Evolutionary conservation across 2,888 invertebrate genomes (phyloP).

Genomic region (Napeogenes inachia): DNA sequence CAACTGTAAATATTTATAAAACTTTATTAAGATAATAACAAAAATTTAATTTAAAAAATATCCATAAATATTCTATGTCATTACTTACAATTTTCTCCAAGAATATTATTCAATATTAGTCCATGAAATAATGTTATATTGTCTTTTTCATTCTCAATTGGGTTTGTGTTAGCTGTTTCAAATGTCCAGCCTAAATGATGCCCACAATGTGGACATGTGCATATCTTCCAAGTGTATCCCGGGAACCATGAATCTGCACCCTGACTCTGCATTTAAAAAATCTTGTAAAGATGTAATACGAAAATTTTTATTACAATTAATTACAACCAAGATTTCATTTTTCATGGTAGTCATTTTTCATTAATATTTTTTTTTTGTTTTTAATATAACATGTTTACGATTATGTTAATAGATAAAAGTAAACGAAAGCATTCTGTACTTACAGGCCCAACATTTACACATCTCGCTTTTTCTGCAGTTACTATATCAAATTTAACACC

Average conservation of each 20-base stretch:
- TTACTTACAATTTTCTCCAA: conserved; percentile 73
- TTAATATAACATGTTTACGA: neutral
- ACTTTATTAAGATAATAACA: neutral
- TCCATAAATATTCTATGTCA: neutral
- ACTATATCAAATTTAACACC: conserved; percentile 75
- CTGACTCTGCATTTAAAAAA: conserved; percentile 59
- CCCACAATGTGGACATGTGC: conserved; percentile 79
- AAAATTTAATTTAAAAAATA: neutral
- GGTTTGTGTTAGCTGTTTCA: conserved; percentile 55
- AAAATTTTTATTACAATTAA: neutral
- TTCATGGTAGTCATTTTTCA: no score
- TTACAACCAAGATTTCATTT: neutral
- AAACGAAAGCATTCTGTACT: conserved; percentile 34
- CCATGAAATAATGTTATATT: conserved; percentile 59
- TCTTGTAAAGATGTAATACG: neutral
- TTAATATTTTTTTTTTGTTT: neutral
- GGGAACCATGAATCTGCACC: conserved; percentile 80
- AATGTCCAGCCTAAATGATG: conserved; percentile 80
- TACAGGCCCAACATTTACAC: conserved; percentile 73
- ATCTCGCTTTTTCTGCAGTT: conserved; percentile 72
- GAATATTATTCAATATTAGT: conserved; percentile 63
- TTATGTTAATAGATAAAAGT: neutral
- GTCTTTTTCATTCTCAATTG: conserved; percentile 37
- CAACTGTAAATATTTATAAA: no score
- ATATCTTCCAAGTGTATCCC: conserved; percentile 80